These are phyloP conservation scores for Ochlodes sylvanus DNA, from an alignment of 2,888 invertebrate genomes.

Conservation along the genomic window DNA sequence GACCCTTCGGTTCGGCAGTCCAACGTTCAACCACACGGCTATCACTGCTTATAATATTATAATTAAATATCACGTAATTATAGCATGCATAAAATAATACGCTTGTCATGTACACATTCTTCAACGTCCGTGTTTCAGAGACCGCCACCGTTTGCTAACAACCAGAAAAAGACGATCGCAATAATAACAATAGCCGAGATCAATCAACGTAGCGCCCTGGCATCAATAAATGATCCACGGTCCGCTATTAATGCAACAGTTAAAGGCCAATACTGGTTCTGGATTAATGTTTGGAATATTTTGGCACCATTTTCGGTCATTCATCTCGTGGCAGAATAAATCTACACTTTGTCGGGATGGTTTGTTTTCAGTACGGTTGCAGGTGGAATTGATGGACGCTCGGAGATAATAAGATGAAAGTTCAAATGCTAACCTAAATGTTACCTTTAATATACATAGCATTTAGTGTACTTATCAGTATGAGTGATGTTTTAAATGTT, in stretches of 20 bases:
- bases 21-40: too few relatives aligned
- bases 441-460: too few relatives aligned
- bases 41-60: neutral
- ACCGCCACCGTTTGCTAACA: neutral
- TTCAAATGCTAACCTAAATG: neutral
- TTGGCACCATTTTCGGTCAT: constrained; percentile 33
- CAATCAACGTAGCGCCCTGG: constrained; percentile 31
- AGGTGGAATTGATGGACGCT: constrained; percentile 3
- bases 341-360: constrained; percentile 18
- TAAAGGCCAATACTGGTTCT: constrained; percentile 25
- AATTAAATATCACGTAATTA: neutral
- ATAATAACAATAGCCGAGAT: constrained; percentile 24
- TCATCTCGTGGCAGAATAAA: constrained; percentile 32
- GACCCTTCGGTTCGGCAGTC: too few relatives aligned
- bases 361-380: constrained; percentile 17
- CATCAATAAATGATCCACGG: constrained; percentile 33
- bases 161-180: constrained; percentile 18
- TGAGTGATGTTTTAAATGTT: too few relatives aligned
- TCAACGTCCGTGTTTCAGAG: constrained; percentile 20
- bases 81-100: constrained; percentile 11
- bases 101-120: constrained; percentile 24
- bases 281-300: constrained; percentile 32
- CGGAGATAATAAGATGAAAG: neutral
- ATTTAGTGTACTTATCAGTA: too few relatives aligned
- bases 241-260: constrained; percentile 34